Conservation (phyloP, 2,888 invertebrate genomes). For the Lepidocyrtinus sp. region DNA sequence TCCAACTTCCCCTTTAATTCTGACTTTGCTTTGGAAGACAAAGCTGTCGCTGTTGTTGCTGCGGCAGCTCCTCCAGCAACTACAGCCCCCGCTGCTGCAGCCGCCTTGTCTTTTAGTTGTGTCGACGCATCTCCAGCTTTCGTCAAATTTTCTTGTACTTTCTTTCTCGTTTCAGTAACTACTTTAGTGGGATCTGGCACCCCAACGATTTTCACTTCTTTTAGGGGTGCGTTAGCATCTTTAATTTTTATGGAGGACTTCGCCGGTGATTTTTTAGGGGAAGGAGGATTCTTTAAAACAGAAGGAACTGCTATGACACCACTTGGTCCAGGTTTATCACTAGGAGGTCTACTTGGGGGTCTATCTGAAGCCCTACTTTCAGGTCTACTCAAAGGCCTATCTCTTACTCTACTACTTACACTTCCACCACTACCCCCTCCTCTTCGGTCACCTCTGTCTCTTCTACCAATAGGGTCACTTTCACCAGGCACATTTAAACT, state of each 20-base stretch:
- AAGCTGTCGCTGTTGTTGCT: constrained; percentile 24
- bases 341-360: constrained; percentile 43
- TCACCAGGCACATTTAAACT: constrained; percentile 37
- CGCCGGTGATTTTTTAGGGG: constrained; percentile 55
- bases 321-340: constrained; percentile 35
- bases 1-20: constrained; percentile 70
- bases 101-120: constrained; percentile 34
- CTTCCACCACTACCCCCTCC: not conserved
- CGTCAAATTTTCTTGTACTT: constrained; percentile 27
- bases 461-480: constrained; percentile 32
- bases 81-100: constrained; percentile 17
- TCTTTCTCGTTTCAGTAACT: constrained; percentile 24
- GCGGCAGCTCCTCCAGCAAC: constrained; percentile 36
- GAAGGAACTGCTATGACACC: not conserved
- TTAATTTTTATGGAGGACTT: constrained; percentile 31
- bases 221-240: constrained; percentile 27
- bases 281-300: constrained; percentile 5
- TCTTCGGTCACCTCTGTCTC: constrained; percentile 14
- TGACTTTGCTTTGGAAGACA: not conserved
- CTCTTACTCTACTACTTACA: constrained; percentile 18
- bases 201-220: constrained; percentile 17
- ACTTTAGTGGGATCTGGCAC: constrained; percentile 21
- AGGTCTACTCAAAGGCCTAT: constrained; percentile 37
- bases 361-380: constrained; percentile 38
- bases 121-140: constrained; percentile 27